Base-by-base conservation (phyloP, 1,140 invertebrate species). In the Drosophila kurseongensis region DNA sequence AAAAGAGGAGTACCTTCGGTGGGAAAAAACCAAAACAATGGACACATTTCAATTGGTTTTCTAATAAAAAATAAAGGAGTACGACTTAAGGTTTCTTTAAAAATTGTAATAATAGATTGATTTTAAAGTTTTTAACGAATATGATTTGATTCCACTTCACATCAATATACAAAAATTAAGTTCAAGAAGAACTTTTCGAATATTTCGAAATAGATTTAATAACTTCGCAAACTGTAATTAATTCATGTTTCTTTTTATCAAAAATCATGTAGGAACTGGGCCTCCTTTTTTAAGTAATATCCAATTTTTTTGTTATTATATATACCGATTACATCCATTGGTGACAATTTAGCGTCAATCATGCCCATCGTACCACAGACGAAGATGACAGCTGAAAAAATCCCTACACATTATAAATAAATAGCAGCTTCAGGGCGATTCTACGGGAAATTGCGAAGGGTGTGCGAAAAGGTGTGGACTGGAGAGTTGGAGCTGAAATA, bases 331-430 rank as follows among this genome's bases (percentile, higher is more conserved):
- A 47, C 44, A 3, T 13, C 6, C 29, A 0, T 32, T 8, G 8
- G 8, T 32, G 6, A 1, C 29, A 32, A 32, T 8, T 32, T 32
- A 2, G 7, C 8, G 29, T 29, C 7, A 12, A n/a, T n/a, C 47
- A 12, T 23, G n/a, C 57, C 61, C 71, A 82, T 68, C 59, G 80
- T 75, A 40, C 27, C 14, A 40, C 10, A 9, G n/a, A 5, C 47
- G 29, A 38, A 29, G 62, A 29, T 47, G 58, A 32, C 7, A 7
- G 41, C 29, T 47, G 23, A 32, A 29, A 41, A 75, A 66, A 63
- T 18, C 40, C 54, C 7, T 51, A 10, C 52, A 78, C 69, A 86
- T 86, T 75, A 81, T 86, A 86, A 86, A 81, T 88, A 86, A 86
- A 86, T 86, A 86, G 78, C 69, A 52, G 58, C 57, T 75, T 32